These are phyloP conservation scores for Crioceris asparagi DNA, from an alignment of 2,888 invertebrate species.

Conservation along the genomic window DNA sequence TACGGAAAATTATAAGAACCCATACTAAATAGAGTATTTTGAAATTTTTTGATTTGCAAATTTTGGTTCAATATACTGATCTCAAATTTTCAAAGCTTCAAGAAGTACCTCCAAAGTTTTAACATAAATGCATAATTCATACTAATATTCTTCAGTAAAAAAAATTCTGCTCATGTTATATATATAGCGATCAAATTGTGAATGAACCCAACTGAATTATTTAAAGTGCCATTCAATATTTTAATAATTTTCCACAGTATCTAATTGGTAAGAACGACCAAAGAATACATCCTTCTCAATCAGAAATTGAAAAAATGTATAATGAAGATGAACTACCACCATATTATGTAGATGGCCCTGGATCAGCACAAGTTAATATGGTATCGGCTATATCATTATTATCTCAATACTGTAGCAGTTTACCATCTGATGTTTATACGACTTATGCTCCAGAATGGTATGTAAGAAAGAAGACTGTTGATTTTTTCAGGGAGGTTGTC, in stretches of 20 bases:
- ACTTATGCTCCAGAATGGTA: conserved; percentile 47
- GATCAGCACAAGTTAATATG: conserved; percentile 43
- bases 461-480: conserved; percentile 16
- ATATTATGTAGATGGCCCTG: conserved; percentile 37
- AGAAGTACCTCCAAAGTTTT: too few species aligned
- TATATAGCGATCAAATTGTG: too few species aligned
- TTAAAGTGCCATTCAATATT: conserved; percentile 9
- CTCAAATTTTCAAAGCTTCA: too few species aligned
- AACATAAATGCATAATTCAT: too few species aligned
- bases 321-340: conserved; percentile 46
- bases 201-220: too few species aligned
- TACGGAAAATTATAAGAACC: too few species aligned
- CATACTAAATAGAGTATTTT: too few species aligned
- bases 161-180: conserved; percentile 6
- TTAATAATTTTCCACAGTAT: conserved; percentile 39
- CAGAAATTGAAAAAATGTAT: conserved; percentile 44
- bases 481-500: not conserved
- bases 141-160: too few species aligned
- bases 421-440: conserved; percentile 66
- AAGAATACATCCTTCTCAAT: conserved; percentile 42
- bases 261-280: conserved; percentile 47
- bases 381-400: conserved; percentile 55
- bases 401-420: conserved; percentile 66
- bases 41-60: too few species aligned
- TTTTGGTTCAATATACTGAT: too few species aligned